Evolutionary conservation across 2,113 vertebrate genomes (phyloP).

Genomic region (Gavia stellata): DNA sequence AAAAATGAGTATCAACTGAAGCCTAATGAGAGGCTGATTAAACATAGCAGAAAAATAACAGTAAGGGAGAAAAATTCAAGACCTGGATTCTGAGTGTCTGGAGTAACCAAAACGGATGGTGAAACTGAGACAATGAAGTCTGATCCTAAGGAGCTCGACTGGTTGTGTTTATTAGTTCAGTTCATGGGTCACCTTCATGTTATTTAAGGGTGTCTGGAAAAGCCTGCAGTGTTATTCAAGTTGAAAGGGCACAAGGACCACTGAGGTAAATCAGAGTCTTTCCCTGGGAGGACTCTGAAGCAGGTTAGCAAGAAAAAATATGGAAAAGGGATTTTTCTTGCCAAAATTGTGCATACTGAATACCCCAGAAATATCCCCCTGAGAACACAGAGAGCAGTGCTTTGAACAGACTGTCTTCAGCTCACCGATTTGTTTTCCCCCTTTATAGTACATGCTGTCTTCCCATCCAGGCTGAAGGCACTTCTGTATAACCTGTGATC

Average conservation of each 20-base stretch:
- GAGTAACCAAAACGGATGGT: not conserved
- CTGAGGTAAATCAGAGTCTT: not conserved
- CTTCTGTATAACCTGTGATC: not conserved
- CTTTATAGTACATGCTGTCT: not conserved
- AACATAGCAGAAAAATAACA: not conserved
- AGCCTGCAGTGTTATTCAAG: not conserved
- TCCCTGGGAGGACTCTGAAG: not conserved
- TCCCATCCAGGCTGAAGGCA: not conserved
- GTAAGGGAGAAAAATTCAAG: not conserved
- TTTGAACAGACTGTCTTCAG: not conserved
- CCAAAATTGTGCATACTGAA: not conserved
- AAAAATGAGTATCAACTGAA: slow-evolving; percentile 30
- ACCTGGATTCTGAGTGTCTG: not conserved
- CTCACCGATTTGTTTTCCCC: not conserved
- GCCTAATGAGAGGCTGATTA: slow-evolving; percentile 4
- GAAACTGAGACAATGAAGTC: not conserved
- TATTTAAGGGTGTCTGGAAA: not conserved
- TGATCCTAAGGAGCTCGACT: not conserved
- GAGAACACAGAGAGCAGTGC: not conserved
- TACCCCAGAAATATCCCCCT: not conserved
- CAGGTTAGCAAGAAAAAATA: not conserved
- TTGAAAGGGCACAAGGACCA: not conserved
- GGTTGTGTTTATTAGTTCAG: not conserved
- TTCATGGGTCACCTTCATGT: not conserved
- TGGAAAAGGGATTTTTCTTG: not conserved